These are phyloP conservation scores for Pantelozetes paolii DNA, from an alignment of 2,888 invertebrate genomes.

Conservation along the genomic window DNA sequence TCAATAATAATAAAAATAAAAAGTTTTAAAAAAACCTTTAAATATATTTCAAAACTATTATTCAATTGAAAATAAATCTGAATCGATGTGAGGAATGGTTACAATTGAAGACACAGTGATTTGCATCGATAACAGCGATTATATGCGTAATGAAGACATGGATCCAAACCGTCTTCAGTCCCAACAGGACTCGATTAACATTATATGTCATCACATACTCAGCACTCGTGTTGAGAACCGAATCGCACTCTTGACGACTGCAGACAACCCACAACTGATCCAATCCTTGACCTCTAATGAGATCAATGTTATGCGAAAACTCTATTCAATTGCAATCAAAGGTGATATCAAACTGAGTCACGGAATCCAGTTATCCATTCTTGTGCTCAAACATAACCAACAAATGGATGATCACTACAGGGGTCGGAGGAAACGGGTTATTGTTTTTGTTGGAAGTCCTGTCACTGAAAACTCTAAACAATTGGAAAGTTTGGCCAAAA, in stretches of 20 bases:
- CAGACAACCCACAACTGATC: neutral
- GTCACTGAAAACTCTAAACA: neutral
- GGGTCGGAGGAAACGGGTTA: neutral
- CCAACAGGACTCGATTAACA: neutral
- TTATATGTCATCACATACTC: neutral
- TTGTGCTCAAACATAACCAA: neutral
- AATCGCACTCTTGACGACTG: neutral
- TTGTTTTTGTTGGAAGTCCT: neutral
- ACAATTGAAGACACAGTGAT: neutral
- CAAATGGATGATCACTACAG: too few relatives aligned
- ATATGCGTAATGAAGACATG: neutral
- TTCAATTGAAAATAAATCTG: too few relatives aligned
- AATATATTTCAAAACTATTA: too few relatives aligned
- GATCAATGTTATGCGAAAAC: neutral
- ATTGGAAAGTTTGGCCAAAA: neutral
- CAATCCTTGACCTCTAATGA: neutral
- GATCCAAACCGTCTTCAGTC: neutral
- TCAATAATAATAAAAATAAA: too few relatives aligned
- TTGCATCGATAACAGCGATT: slow-evolving; percentile 2
- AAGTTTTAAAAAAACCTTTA: too few relatives aligned
- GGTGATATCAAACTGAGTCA: neutral
- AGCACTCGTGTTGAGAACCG: neutral
- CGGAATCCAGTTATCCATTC: neutral
- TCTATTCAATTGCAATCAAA: neutral
- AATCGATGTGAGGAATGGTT: too few relatives aligned